phyloP scores from a whole-genome alignment of 2,113 vertebrate species.

The Gymnocephalus cernua region DNA sequence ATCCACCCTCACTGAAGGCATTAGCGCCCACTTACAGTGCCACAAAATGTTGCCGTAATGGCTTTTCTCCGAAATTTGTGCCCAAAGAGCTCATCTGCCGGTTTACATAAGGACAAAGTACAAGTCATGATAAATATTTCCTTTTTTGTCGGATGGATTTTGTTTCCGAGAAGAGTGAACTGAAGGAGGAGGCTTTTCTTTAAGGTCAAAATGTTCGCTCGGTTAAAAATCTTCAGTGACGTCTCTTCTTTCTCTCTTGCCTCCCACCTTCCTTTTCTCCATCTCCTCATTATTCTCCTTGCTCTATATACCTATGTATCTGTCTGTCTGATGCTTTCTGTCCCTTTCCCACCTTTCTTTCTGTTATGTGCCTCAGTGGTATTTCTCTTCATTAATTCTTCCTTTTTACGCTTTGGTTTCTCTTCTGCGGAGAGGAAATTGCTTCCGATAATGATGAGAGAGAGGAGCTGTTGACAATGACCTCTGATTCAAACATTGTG shows the following conservation, averaged over 20 bases:
- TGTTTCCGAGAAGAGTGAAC: slow-evolving; percentile 59
- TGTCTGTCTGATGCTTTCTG: background rate
- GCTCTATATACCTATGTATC: background rate
- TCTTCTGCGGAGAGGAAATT: slow-evolving; percentile 52
- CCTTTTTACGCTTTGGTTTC: slow-evolving; percentile 40
- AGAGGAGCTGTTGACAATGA: slow-evolving; percentile 32
- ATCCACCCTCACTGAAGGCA: slow-evolving; percentile 36
- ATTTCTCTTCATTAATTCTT: slow-evolving; percentile 28
- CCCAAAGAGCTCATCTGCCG: slow-evolving; percentile 11
- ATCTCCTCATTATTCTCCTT: slow-evolving; percentile 20
- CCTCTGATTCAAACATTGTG: slow-evolving; percentile 37
- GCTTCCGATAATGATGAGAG: slow-evolving; percentile 40
- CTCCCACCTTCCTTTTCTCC: slow-evolving; percentile 5
- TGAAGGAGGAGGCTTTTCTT: slow-evolving; percentile 19
- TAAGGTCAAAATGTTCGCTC: slow-evolving; percentile 51
- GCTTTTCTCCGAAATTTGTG: slow-evolving; percentile 56
- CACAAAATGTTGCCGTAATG: slow-evolving; percentile 62
- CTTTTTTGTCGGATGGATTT: slow-evolving; percentile 46
- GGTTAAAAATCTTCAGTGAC: slow-evolving; percentile 1
- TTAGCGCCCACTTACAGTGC: slow-evolving; percentile 47
- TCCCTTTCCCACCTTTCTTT: slow-evolving; percentile 25
- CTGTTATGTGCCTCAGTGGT: slow-evolving; percentile 14
- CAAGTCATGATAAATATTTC: slow-evolving; percentile 56
- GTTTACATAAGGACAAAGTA: slow-evolving; percentile 45
- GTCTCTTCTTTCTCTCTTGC: slow-evolving; percentile 23